A percentile compares a stretch with the other conserved stretches of the same genome.
Conservation (phyloP, 2,888 invertebrate genomes). For the Aelia acuminata region DNA sequence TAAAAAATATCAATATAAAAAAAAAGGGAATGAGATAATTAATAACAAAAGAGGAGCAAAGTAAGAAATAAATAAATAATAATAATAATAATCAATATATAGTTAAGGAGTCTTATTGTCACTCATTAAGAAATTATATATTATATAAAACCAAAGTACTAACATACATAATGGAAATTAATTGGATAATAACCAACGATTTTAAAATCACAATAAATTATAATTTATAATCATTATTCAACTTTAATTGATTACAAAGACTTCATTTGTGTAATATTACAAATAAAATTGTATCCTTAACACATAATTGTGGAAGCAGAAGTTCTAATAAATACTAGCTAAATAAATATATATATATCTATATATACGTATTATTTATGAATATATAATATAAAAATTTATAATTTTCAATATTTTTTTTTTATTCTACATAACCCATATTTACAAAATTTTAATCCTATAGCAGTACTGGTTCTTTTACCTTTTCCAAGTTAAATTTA, state of each 20-base stretch:
- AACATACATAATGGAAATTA: neutral
- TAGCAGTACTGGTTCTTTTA: slow-evolving; percentile 32
- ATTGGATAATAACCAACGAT: neutral
- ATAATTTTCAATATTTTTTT: slow-evolving; percentile 43
- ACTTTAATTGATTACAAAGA: slow-evolving; percentile 16
- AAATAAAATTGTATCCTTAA: slow-evolving; percentile 30
- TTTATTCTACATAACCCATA: slow-evolving; percentile 14
- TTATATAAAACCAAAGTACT: slow-evolving; percentile 6
- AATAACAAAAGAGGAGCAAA: neutral
- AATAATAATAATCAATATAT: slow-evolving; percentile 8
- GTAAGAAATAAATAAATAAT: neutral
- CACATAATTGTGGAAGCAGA: slow-evolving; percentile 46
- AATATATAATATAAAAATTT: slow-evolving; percentile 46
- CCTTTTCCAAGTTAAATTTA: neutral
- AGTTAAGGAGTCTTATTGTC: slow-evolving; percentile 36
- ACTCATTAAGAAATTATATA: slow-evolving; percentile 24
- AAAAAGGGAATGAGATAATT: neutral
- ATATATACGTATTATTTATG: slow-evolving; percentile 10
- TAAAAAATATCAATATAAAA: neutral
- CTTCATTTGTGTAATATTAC: slow-evolving; percentile 5
- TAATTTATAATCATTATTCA: neutral
- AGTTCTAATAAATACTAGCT: slow-evolving; percentile 46
- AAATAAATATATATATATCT: slow-evolving; percentile 43
- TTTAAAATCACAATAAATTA: slow-evolving; percentile 15
- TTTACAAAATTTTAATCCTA: slow-evolving; percentile 38